These are phyloP conservation scores for Emydocephalus ijimae DNA, from an alignment of 2,113 vertebrate genomes.

Conservation along the genomic window DNA sequence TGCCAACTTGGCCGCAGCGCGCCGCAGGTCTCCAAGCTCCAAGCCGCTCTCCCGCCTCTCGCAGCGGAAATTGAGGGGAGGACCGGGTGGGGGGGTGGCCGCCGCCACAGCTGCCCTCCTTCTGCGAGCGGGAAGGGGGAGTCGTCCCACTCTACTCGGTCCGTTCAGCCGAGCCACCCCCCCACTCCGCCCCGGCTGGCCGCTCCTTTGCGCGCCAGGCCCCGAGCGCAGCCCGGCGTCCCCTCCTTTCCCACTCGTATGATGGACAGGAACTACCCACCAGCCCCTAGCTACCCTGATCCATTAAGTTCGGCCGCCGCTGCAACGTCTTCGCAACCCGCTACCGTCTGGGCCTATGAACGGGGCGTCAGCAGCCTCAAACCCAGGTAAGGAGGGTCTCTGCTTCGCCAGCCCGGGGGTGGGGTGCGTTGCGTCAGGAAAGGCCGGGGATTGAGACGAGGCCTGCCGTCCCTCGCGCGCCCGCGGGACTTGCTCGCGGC, in stretches of 20 bases:
- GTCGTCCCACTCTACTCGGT: constrained; percentile 50
- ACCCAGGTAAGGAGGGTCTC: constrained; percentile 80
- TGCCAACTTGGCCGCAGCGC: background rate
- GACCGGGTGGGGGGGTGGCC: constrained; percentile 12
- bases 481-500: background rate
- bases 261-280: constrained; percentile 93
- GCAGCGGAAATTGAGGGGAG: constrained; percentile 36
- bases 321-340: constrained; percentile 52
- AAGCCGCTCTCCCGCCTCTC: constrained; percentile 9
- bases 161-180: constrained; percentile 3
- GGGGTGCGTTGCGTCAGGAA: constrained; percentile 58
- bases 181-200: constrained; percentile 23
- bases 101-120: constrained; percentile 41
- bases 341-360: constrained; percentile 90
- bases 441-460: constrained; percentile 63
- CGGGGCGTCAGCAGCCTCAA: constrained; percentile 71
- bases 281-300: constrained; percentile 85
- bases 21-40: background rate
- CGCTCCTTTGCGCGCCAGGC: background rate
- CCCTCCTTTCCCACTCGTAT: constrained; percentile 67
- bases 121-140: constrained; percentile 45
- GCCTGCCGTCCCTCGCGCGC: constrained; percentile 35
- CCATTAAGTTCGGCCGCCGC: constrained; percentile 76
- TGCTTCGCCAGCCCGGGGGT: constrained; percentile 13
- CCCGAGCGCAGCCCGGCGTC: constrained; percentile 31